phyloP scores from a whole-genome alignment of 2,797 vertebrate species.

The Sardinella longiceps region DNA sequence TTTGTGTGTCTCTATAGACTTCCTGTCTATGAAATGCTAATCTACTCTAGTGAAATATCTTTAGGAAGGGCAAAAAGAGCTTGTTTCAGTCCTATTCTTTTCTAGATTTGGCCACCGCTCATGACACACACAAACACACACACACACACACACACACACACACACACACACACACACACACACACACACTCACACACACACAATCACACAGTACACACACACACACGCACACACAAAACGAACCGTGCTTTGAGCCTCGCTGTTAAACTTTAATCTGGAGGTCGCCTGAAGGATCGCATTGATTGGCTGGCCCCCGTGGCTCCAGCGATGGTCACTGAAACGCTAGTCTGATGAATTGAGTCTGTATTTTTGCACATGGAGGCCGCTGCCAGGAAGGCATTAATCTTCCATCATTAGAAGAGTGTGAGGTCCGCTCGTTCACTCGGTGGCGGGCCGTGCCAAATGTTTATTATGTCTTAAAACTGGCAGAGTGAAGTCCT shows the following conservation, averaged over 20 bases:
- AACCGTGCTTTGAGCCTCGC: conserved; percentile 30
- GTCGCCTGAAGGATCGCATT: background rate
- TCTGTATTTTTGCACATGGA: background rate
- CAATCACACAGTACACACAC: too few species aligned
- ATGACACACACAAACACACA: background rate
- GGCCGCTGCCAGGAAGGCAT: background rate
- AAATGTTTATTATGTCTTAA: background rate
- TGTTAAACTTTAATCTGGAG: background rate
- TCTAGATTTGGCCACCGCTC: background rate
- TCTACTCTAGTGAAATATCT: background rate
- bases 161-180: background rate
- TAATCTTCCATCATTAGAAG: background rate
- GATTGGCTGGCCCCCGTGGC: background rate
- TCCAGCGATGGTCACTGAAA: background rate
- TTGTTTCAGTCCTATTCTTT: background rate
- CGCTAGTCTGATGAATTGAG: background rate
- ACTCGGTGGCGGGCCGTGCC: background rate
- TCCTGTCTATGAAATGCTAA: background rate
- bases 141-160: too few species aligned
- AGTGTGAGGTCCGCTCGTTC: background rate
- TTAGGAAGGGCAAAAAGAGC: background rate
- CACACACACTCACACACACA: background rate
- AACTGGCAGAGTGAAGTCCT: background rate
- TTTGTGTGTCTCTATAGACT: background rate
- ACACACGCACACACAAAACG: too few species aligned